Conservation (phyloP, 2,113 vertebrate species). For the Halcyon malimbica region DNA sequence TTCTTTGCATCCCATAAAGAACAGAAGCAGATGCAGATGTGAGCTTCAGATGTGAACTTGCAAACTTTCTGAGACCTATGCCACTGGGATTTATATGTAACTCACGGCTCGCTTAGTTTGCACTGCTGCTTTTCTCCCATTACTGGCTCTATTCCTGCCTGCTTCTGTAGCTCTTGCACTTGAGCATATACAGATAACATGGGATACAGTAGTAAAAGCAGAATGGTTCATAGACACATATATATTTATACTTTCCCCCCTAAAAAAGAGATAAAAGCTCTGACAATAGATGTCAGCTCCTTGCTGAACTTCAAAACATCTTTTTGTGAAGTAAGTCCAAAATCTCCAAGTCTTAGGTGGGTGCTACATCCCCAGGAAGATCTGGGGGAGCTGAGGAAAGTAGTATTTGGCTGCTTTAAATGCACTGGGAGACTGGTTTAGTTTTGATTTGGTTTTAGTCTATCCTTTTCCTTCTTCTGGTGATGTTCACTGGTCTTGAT, state of each 20-base stretch:
- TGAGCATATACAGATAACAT: not conserved
- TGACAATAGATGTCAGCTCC: not conserved
- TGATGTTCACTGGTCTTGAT: not conserved
- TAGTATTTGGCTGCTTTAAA: not conserved
- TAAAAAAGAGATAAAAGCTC: not conserved
- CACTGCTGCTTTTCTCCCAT: not conserved
- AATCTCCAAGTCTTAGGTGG: not conserved
- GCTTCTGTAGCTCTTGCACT: not conserved
- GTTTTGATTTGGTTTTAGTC: not conserved
- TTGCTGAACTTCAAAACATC: not conserved
- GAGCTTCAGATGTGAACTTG: not conserved
- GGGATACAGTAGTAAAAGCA: not conserved
- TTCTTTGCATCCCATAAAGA: not conserved
- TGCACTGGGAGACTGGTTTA: not conserved
- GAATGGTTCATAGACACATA: not conserved
- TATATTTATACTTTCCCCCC: not conserved
- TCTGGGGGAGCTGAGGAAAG: not conserved
- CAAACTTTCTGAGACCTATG: not conserved
- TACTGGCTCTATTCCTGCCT: not conserved
- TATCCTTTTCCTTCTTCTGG: not conserved
- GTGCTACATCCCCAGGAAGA: not conserved
- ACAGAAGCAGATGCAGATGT: not conserved
- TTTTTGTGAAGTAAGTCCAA: not conserved
- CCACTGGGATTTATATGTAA: not conserved
- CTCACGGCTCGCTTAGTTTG: not conserved